Base-by-base conservation (phyloP, 1,140 invertebrate genomes). In the Drosophila pachea region DNA sequence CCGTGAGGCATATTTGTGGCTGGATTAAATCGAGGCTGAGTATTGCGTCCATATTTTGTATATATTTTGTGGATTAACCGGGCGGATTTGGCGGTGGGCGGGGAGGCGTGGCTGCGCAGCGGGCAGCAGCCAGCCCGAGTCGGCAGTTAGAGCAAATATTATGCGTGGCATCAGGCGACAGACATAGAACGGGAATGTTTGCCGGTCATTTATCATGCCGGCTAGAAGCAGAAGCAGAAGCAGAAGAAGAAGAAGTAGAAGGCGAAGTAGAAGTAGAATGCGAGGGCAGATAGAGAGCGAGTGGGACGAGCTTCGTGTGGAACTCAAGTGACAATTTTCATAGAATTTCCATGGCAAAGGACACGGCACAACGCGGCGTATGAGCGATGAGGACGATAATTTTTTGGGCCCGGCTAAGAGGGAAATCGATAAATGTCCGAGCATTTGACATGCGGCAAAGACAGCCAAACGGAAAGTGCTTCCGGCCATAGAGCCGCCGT, bases 291-390 rank as follows among this genome's bases (percentile, higher is more conserved):
- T 22, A 22, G 22, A 22, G 22, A 3, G 22, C 22, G 22, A 56
- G 49, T 47, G 40, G 14, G n/a, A 75, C 66, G 71, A 78, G 70
- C 52, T 52, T 45, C 22, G 56, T 67, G 32, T 61, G 62, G 72
- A 78, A 78, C 74, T 78, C 78, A 78, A 78, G 76, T 78, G 76
- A 78, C 76, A 78, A 78, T 78, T 78, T 78, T 78, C 76, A 78
- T 78, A 69, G 58, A 78, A 78, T 78, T 78, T 73, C 53, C 53
- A 29, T 12, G 43, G 50, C 12, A 56, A n/a, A 32, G 40, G 31
- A 45, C 40, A 56, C 59, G 38, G 59, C 52, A 63, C 61, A 62
- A 78, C 72, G 50, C 67, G 76, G 76, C 76, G 71, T 78, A 78
- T 78, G 76, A 74, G 76, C 76, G 76, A 78, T 74, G 76, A 60